Conservation (phyloP, 2,888 invertebrate species). For the Cheilosia soror region DNA sequence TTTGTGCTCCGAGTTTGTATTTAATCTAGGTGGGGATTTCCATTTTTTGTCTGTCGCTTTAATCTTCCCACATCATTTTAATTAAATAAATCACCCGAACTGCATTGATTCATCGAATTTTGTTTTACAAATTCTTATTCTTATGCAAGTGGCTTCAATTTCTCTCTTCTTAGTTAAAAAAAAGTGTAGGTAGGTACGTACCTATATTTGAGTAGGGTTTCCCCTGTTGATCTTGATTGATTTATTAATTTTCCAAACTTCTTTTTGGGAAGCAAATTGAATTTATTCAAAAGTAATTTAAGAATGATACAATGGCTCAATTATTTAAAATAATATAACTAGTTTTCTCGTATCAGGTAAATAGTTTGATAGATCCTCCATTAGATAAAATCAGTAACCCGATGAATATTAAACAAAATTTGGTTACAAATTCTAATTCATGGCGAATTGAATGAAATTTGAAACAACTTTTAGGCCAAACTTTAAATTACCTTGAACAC, state of each 20-base stretch:
- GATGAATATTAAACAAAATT: conserved; percentile 12
- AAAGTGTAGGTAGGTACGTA: too few relatives aligned
- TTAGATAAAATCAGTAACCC: too few relatives aligned
- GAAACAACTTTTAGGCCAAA: not conserved
- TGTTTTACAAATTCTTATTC: too few relatives aligned
- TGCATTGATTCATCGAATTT: not conserved
- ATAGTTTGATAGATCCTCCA: too few relatives aligned
- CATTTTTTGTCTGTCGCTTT: not conserved
- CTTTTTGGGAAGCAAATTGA: conserved; percentile 4
- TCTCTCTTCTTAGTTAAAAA: not conserved
- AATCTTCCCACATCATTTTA: conserved; percentile 48
- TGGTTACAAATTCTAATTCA: not conserved
- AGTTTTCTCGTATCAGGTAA: too few relatives aligned
- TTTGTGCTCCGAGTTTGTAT: conserved; percentile 11
- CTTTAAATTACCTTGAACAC: not conserved
- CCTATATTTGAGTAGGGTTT: conserved; percentile 16
- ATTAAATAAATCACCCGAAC: conserved; percentile 11
- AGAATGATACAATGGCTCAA: conserved; percentile 31
- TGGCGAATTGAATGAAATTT: conserved; percentile 10
- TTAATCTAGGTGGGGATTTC: conserved; percentile 7
- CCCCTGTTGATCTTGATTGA: conserved; percentile 47
- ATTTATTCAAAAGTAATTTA: conserved; percentile 38
- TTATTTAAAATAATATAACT: not conserved
- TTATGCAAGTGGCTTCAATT: conserved; percentile 3
- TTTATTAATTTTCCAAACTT: conserved; percentile 9